These are phyloP conservation scores for Gopherus flavomarginatus DNA, from an alignment of 2,113 vertebrate genomes.

Conservation along the genomic window DNA sequence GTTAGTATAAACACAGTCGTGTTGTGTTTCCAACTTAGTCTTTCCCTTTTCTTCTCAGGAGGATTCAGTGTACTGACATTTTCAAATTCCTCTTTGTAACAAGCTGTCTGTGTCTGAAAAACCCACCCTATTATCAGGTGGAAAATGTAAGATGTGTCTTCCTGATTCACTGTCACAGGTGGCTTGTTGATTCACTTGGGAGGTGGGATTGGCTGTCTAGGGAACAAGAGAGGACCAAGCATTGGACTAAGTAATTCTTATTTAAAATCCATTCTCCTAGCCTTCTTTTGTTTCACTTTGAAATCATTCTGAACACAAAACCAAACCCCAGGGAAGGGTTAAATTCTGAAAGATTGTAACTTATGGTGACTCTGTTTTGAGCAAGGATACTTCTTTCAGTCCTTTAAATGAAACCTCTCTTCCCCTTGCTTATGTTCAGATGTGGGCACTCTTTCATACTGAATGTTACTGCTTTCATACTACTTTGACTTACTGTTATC, in stretches of 20 bases:
- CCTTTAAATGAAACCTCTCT: neutral
- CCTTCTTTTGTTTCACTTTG: neutral
- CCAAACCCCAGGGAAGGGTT: neutral
- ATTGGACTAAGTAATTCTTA: neutral
- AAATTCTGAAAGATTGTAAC: fast-evolving
- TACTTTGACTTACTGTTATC: neutral
- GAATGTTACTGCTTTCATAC: constrained; percentile 1
- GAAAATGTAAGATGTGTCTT: neutral
- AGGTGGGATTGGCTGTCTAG: neutral
- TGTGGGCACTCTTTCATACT: neutral
- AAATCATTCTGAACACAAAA: neutral
- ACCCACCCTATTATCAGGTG: neutral
- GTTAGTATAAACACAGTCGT: neutral
- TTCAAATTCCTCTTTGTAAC: constrained; percentile 19
- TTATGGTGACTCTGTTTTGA: neutral
- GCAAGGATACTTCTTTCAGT: neutral
- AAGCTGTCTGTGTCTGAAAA: neutral
- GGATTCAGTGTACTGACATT: neutral
- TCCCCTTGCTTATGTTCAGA: neutral
- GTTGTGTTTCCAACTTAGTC: neutral
- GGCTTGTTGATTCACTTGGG: neutral
- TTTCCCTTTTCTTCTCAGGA: neutral
- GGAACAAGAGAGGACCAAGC: neutral
- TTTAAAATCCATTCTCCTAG: neutral
- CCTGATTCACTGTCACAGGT: neutral